Percentiles rank a stretch among this genome's conserved stretches.
Evolutionary conservation across 2,113 vertebrate genomes (phyloP).

Genomic region (Oreochromis tanganicae): DNA sequence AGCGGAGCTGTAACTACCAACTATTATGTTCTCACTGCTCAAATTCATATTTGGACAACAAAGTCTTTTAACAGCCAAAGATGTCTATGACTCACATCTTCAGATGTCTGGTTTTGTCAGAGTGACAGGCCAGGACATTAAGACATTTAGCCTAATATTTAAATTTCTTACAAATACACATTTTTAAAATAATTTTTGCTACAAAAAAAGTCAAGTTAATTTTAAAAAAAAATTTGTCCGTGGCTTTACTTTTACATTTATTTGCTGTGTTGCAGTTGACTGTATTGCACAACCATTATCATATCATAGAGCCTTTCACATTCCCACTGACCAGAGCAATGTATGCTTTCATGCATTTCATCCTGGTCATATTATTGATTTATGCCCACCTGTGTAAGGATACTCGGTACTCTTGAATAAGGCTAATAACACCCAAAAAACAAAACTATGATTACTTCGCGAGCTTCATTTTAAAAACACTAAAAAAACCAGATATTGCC

Average conservation of each 20-base stretch:
- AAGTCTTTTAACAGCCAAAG: background rate
- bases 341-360: background rate
- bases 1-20: background rate
- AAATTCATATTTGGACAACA: background rate
- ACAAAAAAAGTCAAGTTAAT: background rate
- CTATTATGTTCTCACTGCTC: background rate
- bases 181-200: background rate
- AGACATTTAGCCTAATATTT: background rate
- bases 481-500: background rate
- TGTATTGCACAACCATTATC: background rate
- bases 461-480: background rate
- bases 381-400: background rate
- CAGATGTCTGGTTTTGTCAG: background rate
- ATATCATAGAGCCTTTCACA: background rate
- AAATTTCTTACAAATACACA: background rate
- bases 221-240: no score
- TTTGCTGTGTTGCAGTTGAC: background rate
- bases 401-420: background rate
- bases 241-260: background rate
- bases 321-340: background rate
- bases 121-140: background rate
- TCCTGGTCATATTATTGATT: background rate
- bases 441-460: background rate
- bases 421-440: background rate
- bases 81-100: background rate